Base-by-base conservation (phyloP, 1,140 invertebrate genomes). In the Drosophila tani region DNA sequence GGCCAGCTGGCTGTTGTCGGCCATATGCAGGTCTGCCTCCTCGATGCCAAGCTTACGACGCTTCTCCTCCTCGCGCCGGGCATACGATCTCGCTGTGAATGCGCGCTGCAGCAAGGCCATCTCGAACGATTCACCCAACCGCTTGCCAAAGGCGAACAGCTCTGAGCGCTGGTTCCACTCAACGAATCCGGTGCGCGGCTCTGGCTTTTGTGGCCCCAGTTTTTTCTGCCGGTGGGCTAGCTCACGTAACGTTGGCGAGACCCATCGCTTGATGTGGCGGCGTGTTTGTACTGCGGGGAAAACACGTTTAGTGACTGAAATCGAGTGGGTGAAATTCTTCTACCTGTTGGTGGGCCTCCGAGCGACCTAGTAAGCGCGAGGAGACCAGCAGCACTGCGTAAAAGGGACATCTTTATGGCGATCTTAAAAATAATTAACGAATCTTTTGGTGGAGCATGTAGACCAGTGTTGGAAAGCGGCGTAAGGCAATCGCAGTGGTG, bases 141-240 rank as follows among this genome's bases (percentile, higher is more conserved):
- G 94, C 81, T 96, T 95, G 29, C 96, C 96, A 94, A 99, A 99
- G 5, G 97, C 96, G 94, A 94, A 98, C 17, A 99, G 65, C 94
- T 99, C 98, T 0, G 97, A 95, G 75, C 96, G 94, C 91, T 97
- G 96, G 92, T 99, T 99, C 98, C 97, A 97, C 77, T 97, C 97
- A 12, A 96, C 59, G 84, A 94, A 97, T 38, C 94, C 94, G 35
- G 94, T 95, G 43, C 97, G 94, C 5, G 93, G 93, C 56, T 92
- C 88, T 7, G 78, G 69, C 19, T 77, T 71, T 9, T 77, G 82
- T 15, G 78, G 67, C 27, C 90, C 92, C 35, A 91, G 58, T 66
- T 92, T 92, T 29, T 92, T 79, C 32, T 79, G 66, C 2, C 91
- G 82, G 11, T 81, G 84, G 7, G 70, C 79, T 24, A 92, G 70